Conservation (phyloP, 2,797 vertebrate species). For the Pangasius mekongensis region DNA sequence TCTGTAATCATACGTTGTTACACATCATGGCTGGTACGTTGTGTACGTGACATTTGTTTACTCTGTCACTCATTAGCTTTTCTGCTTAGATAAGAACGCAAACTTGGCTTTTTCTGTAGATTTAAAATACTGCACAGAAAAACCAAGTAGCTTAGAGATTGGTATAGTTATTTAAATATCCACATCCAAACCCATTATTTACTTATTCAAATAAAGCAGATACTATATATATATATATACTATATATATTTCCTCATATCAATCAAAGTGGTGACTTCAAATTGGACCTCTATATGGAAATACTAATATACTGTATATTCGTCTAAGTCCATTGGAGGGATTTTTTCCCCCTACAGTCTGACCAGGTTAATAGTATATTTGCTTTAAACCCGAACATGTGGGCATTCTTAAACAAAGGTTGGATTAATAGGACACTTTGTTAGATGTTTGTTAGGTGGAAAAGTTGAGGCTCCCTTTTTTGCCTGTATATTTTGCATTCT, state of each 20-base stretch:
- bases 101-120: neutral
- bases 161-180: neutral
- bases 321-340: neutral
- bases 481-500: neutral
- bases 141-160: neutral
- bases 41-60: neutral
- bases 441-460: conserved; percentile 1
- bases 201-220: neutral
- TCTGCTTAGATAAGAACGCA: conserved; percentile 13
- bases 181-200: neutral
- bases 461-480: neutral
- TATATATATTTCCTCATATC: neutral
- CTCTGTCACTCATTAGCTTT: conserved; percentile 18
- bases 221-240: neutral
- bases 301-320: neutral
- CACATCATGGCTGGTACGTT: neutral
- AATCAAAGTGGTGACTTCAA: neutral
- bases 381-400: neutral
- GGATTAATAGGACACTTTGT: neutral
- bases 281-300: neutral
- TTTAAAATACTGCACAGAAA: neutral
- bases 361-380: neutral
- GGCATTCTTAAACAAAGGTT: neutral
- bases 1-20: neutral
- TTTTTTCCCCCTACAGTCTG: neutral